Conservation (phyloP, 1,140 invertebrate species). For the Cecropterus lyciades region DNA sequence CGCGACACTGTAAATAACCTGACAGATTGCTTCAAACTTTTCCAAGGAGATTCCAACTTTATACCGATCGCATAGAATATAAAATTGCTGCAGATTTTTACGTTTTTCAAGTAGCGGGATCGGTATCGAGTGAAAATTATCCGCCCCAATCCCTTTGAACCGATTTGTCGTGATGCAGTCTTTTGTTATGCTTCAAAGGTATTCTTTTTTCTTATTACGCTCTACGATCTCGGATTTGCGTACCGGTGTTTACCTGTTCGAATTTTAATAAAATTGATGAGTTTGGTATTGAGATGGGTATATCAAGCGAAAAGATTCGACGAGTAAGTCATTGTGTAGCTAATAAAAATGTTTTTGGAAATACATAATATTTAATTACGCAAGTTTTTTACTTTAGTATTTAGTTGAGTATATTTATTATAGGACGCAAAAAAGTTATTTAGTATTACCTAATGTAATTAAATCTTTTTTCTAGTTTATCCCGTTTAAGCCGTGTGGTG, state of each 20-base stretch:
- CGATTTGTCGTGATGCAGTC: conserved; percentile 68
- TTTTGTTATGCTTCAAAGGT: conserved; percentile 76
- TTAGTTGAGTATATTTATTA: too few relatives aligned
- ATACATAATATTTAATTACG: too few relatives aligned
- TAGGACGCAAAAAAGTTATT: too few relatives aligned
- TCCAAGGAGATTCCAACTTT: conserved; percentile 32
- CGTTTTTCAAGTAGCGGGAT: conserved; percentile 66
- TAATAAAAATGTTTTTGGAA: too few relatives aligned
- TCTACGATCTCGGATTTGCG: conserved; percentile 48
- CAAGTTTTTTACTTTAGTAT: too few relatives aligned
- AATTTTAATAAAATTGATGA: conserved; percentile 25
- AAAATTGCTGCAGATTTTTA: conserved; percentile 33
- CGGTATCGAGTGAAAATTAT: conserved; percentile 76
- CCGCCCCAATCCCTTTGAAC: conserved; percentile 70
- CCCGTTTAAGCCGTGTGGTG: too few relatives aligned
- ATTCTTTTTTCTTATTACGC: conserved; percentile 74
- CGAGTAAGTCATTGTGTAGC: too few relatives aligned
- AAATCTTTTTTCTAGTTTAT: too few relatives aligned
- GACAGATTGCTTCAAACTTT: conserved; percentile 40
- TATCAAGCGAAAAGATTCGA: background rate
- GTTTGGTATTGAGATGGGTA: background rate
- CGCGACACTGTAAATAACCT: conserved; percentile 70
- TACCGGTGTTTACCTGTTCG: conserved; percentile 50
- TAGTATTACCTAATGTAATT: too few relatives aligned
- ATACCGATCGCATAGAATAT: conserved; percentile 13